Conservation (phyloP, 2,888 invertebrate genomes). For the Ochlodes sylvanus region DNA sequence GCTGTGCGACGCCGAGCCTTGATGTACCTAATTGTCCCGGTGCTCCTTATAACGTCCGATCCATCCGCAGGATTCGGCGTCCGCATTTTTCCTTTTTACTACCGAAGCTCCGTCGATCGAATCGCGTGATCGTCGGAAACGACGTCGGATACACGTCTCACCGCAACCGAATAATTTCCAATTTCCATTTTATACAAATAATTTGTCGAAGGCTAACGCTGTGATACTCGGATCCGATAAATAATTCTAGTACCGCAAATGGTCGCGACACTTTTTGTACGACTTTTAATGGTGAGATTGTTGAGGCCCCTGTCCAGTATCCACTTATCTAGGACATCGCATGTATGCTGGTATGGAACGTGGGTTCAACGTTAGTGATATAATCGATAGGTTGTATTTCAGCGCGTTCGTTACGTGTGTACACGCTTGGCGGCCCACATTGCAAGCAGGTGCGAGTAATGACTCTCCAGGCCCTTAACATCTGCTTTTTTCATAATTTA, state of each 20-base stretch:
- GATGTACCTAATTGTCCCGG: slow-evolving; percentile 73
- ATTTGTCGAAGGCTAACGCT: slow-evolving; percentile 68
- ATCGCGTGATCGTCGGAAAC: slow-evolving; percentile 81
- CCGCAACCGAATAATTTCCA: slow-evolving; percentile 80
- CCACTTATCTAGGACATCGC: slow-evolving; percentile 76
- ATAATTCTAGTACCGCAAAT: slow-evolving; percentile 38
- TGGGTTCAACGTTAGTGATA: slow-evolving; percentile 65
- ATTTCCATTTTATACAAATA: slow-evolving; percentile 76
- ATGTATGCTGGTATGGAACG: slow-evolving; percentile 74
- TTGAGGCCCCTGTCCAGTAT: slow-evolving; percentile 61
- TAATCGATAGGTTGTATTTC: slow-evolving; percentile 62
- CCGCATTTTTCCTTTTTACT: slow-evolving; percentile 54
- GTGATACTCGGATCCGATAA: slow-evolving; percentile 54
- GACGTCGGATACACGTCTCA: slow-evolving; percentile 81
- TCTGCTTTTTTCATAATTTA: slow-evolving; percentile 80
- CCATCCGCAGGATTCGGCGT: slow-evolving; percentile 63
- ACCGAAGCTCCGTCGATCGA: slow-evolving; percentile 51
- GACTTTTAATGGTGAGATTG: slow-evolving; percentile 59
- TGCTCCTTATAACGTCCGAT: slow-evolving; percentile 58
- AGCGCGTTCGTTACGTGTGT: slow-evolving; percentile 43
- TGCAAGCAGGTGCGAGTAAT: slow-evolving; percentile 72
- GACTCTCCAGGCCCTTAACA: slow-evolving; percentile 68
- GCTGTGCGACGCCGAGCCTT: slow-evolving; percentile 67
- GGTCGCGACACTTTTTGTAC: slow-evolving; percentile 44
- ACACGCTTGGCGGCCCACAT: slow-evolving; percentile 46